These are phyloP conservation scores for Porites cylindrica DNA, from an alignment of 92 coral and sea anemone genomes.

Conservation along the genomic window DNA sequence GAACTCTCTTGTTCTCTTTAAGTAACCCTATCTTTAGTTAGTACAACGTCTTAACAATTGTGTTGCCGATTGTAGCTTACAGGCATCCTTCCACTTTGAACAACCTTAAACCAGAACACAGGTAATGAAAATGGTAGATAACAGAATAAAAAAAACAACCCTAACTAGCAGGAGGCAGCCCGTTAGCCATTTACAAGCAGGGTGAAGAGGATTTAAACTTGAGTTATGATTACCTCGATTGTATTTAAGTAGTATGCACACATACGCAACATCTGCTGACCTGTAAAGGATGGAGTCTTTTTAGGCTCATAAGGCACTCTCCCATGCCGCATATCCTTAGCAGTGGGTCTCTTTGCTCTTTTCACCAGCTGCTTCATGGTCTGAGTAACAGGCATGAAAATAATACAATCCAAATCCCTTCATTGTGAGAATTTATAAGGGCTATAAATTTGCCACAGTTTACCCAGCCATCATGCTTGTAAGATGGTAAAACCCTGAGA, in stretches of 20 bases:
- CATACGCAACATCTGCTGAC: slow-evolving; percentile 34
- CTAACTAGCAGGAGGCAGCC: background rate
- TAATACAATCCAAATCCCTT: background rate
- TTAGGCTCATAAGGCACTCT: slow-evolving; percentile 29
- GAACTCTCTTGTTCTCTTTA: no score
- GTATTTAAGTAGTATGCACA: slow-evolving; percentile 34
- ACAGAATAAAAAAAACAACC: background rate
- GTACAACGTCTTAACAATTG: no score
- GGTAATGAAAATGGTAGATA: slow-evolving; percentile 4
- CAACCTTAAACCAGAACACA: slow-evolving; percentile 2
- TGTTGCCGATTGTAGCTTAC: background rate
- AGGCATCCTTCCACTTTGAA: background rate
- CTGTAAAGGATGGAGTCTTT: slow-evolving; percentile 46
- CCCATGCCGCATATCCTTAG: background rate
- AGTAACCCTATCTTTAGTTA: no score
- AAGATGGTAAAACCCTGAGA: slow-evolving; percentile 1
- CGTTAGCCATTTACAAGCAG: background rate
- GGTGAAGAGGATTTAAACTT: slow-evolving; percentile 15
- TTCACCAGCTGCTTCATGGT: background rate
- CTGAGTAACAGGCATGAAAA: slow-evolving; percentile 1
- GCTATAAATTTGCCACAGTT: background rate
- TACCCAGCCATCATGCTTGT: background rate
- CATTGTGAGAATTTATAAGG: slow-evolving; percentile 7
- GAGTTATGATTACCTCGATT: slow-evolving; percentile 16
- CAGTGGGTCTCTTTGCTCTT: background rate